Percentiles rank a stretch among this genome's conserved stretches.
Evolutionary conservation across 2,888 invertebrate species (phyloP).

Genomic region (Meiosimyza platycephala): DNA sequence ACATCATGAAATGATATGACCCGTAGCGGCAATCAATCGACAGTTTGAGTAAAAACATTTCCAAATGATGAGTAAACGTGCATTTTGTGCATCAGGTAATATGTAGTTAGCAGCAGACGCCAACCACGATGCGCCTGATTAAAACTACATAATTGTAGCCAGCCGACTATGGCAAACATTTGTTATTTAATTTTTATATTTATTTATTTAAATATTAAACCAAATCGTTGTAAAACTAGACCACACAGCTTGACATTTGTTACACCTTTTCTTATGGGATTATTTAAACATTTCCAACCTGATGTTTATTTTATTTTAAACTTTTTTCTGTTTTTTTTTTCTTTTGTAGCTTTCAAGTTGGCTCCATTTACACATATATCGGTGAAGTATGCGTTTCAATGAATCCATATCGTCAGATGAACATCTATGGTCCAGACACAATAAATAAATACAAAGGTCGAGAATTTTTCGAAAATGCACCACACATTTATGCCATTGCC

Average conservation of each 20-base stretch:
- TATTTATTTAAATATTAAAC: background rate
- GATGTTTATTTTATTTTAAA: background rate
- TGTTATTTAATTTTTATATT: slow-evolving; percentile 1
- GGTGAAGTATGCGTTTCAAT: slow-evolving; percentile 98
- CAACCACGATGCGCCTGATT: slow-evolving; percentile 25
- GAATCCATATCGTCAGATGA: slow-evolving; percentile 93
- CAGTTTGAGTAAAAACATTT: background rate
- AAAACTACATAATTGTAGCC: slow-evolving; percentile 1
- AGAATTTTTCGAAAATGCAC: slow-evolving; percentile 96
- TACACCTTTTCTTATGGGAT: background rate
- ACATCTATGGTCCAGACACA: slow-evolving; percentile 88
- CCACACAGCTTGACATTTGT: slow-evolving; percentile 27
- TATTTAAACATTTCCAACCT: background rate
- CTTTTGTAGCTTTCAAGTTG: slow-evolving; percentile 80
- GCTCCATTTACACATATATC: slow-evolving; percentile 97
- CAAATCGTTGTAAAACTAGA: slow-evolving; percentile 15
- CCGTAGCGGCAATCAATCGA: slow-evolving; percentile 1
- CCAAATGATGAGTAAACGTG: background rate
- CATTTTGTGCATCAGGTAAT: background rate
- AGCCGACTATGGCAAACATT: background rate
- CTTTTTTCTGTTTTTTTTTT: slow-evolving; percentile 26
- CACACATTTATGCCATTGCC: slow-evolving; percentile 98
- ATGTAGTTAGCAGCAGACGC: slow-evolving; percentile 30
- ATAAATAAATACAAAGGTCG: slow-evolving; percentile 92
- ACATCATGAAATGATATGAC: no score